Evolutionary conservation across 2,113 vertebrate genomes (phyloP).

Genomic region (Chionis minor): DNA sequence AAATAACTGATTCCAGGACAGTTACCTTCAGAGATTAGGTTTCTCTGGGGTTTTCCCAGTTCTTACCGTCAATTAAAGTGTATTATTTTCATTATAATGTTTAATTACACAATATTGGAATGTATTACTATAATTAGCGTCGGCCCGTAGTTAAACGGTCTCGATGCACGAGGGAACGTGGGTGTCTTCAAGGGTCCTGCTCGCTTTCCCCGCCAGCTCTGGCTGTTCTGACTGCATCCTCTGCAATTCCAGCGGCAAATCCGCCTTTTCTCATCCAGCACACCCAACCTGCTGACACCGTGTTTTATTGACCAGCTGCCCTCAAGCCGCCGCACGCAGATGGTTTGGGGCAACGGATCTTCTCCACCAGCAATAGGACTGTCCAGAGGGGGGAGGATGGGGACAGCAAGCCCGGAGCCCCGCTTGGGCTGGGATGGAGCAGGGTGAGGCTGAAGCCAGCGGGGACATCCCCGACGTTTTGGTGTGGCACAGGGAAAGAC

Average conservation of each 20-base stretch:
- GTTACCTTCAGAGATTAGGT: accelerated
- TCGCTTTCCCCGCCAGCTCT: accelerated
- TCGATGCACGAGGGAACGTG: accelerated
- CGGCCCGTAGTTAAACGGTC: accelerated
- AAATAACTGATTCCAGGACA: accelerated
- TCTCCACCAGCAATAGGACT: no score
- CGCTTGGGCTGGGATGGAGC: background rate
- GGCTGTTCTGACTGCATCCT: accelerated
- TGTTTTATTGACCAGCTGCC: accelerated
- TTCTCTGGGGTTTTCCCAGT: background rate
- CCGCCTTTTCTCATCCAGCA: background rate
- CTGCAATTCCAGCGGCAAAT: accelerated
- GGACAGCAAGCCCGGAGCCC: background rate
- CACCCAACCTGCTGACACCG: accelerated
- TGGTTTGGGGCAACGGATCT: background rate
- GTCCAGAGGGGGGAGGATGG: background rate
- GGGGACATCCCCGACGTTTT: background rate
- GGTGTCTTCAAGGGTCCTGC: background rate
- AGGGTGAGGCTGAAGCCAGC: background rate
- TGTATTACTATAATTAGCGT: background rate
- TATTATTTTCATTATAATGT: background rate
- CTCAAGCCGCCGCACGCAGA: accelerated
- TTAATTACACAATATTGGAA: background rate
- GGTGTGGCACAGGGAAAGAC: background rate
- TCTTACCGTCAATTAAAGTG: background rate